Evolutionary conservation across 2,113 vertebrate species (phyloP).

Genomic region (Phaetusa simplex): DNA sequence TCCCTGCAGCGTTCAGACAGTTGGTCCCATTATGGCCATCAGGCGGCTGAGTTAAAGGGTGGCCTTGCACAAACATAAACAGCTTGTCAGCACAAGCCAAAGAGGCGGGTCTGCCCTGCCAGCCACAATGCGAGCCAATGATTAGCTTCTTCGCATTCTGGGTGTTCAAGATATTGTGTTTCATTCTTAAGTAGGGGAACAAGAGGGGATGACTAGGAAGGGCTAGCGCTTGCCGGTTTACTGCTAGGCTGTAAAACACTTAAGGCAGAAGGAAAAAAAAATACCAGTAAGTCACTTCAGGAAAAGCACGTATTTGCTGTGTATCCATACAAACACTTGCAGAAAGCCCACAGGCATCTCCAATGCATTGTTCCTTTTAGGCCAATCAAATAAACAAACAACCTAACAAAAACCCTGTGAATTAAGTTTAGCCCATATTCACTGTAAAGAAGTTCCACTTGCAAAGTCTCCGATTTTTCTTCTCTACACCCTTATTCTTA

Average conservation of each 20-base stretch:
- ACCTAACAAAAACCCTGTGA: not conserved
- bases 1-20: conserved; percentile 52
- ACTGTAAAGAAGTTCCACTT: not conserved
- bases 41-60: conserved; percentile 67
- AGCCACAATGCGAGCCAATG: conserved; percentile 73
- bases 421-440: not conserved
- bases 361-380: not conserved
- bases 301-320: not conserved
- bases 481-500: not conserved
- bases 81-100: conserved; percentile 75
- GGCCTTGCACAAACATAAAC: conserved; percentile 76
- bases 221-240: not conserved
- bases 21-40: conserved; percentile 61
- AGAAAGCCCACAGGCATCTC: not conserved
- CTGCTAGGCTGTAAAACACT: not conserved
- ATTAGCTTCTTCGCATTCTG: conserved; percentile 54
- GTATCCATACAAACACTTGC: not conserved
- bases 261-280: not conserved
- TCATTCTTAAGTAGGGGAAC: conserved; percentile 59
- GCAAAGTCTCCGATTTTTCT: not conserved
- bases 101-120: conserved; percentile 65
- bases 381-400: not conserved
- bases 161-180: conserved; percentile 70
- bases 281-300: not conserved
- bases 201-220: not conserved